Evolutionary conservation across 2,888 invertebrate genomes (phyloP), one percentile per base, ranked within the genome.

Genomic region (Nycteola revayana): DNA sequence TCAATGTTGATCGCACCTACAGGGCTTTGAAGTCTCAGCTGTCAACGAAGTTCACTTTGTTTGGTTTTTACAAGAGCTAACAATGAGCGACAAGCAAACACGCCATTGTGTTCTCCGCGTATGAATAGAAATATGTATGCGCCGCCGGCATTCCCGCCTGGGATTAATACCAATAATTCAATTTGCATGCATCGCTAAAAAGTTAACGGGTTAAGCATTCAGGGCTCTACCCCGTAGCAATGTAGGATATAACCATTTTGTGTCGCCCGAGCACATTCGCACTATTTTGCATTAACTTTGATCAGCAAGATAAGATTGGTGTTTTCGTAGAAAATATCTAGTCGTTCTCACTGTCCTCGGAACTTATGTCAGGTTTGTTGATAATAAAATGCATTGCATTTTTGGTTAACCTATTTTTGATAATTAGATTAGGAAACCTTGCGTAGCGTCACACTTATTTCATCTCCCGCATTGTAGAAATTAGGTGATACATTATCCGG

Each of bases 81-180:
- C 80, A 81, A 82, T 69, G 73, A 76, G 64, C 72, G 78, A 85
- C 83, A 82, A 84, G 80, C 78, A 85, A 87, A 86, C 84, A 86
- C 59, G 47, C 66, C 61, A 79, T 83, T 86, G 84, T 82, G 59
- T 59, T 52, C 60, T 52, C 56, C 60, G 60, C 67, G 63, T 73
- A 84, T 86, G 85, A 84, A 86, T 86, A 85, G 78, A 78, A 72
- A 78, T 72, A 69, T 69, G 58, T 68, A 44, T 62, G 60, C 55
- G 75, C 77, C 72, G 70, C 66, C 51, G 75, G 77, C 82, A 72
- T 59, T 60, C 61, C 60, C 60, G 61, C 61, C 66, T 59, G 57
- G 72, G 80, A 81, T 84, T 82, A 82, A 63, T 65, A 63, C 63
- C 65, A 50, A 59, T 57, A 72, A 75, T 69, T 71, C 66, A 74